Evolutionary conservation across 2,888 invertebrate species (phyloP), one percentile per base, ranked within the genome.

Genomic region (Xylota segnis): DNA sequence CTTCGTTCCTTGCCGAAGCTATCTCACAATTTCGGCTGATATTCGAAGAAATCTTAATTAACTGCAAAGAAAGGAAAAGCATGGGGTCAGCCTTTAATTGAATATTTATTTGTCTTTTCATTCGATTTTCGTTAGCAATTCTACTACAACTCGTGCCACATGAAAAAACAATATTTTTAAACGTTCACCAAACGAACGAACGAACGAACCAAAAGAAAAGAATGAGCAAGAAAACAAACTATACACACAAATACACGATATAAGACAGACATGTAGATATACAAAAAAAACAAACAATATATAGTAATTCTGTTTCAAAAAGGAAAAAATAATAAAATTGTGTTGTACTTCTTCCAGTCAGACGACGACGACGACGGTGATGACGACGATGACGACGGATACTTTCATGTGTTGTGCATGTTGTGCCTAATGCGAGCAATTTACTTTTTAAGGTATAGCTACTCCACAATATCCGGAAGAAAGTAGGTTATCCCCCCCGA

Each of bases 1-100:
- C 81, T 84, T 84, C 86, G 61, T 86, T 86, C 81, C 86, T 72
- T 74, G 81, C 88, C 87, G 88, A 87, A 88, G 71, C 56, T 84
- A 90, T 89, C 82, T 90, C 90, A 89, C 89, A 90, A 88, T 90
- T 91, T 89, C 91, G 90, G 89, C 90, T 91, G 78, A 90, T 87
- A 89, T 90, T 91, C 82, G 91, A 77, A 86, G 86, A 89, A 87
- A 90, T 88, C 90, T 90, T 90, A 84, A 90, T 90, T 88, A 90
- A 90, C 90, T 90, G 90, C 77, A 89, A 88, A 88, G 79, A 88
- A 81, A 88, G 76, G 76, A 86, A 86, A 88, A 88, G 75, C 71
- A 83, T 78, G 66, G 54, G 72, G 43, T 86, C 86, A 86, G 76
- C 76, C 76, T 82, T n/a, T 81, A 63, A 68, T 37, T 47, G 34